These are phyloP conservation scores for Sarcophaga peregrina DNA, from an alignment of 1,140 invertebrate species.

Conservation along the genomic window DNA sequence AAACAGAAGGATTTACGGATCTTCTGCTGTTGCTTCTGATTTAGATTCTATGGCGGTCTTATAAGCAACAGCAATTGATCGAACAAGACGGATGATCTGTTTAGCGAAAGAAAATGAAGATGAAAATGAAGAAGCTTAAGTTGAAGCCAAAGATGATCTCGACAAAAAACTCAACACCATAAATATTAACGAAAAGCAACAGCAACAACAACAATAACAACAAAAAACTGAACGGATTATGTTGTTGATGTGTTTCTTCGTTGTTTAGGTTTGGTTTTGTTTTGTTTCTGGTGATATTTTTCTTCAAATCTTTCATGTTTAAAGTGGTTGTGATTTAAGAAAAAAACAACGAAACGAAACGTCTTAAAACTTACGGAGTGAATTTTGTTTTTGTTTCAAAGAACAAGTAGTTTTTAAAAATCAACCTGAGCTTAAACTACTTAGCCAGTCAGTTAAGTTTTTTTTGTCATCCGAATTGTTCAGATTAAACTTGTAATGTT, in stretches of 20 bases:
- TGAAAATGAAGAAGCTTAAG: constrained; percentile 14
- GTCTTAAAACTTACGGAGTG: constrained; percentile 27
- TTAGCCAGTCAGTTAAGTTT: not conserved
- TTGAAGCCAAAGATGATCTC: not conserved
- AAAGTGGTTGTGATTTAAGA: constrained; percentile 9
- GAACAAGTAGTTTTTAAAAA: constrained; percentile 25
- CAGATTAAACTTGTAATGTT: constrained; percentile 56
- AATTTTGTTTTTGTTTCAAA: constrained; percentile 1
- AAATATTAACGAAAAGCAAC: not conserved
- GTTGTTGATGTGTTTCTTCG: constrained; percentile 27
- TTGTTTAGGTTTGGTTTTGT: no score
- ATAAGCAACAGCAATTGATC: constrained; percentile 30
- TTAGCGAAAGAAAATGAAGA: not conserved
- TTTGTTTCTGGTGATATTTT: no score
- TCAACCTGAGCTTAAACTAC: not conserved
- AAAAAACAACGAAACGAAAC: not conserved
- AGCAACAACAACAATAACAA: not conserved
- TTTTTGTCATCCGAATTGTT: constrained; percentile 26
- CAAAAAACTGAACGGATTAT: constrained; percentile 33
- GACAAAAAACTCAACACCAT: not conserved
- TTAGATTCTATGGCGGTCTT: not conserved
- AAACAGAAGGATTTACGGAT: not conserved
- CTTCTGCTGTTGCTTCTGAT: not conserved
- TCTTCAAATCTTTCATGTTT: not conserved
- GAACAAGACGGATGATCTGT: constrained; percentile 29